These are phyloP conservation scores for Tiliacea aurago DNA, from an alignment of 2,888 invertebrate genomes.

Conservation along the genomic window DNA sequence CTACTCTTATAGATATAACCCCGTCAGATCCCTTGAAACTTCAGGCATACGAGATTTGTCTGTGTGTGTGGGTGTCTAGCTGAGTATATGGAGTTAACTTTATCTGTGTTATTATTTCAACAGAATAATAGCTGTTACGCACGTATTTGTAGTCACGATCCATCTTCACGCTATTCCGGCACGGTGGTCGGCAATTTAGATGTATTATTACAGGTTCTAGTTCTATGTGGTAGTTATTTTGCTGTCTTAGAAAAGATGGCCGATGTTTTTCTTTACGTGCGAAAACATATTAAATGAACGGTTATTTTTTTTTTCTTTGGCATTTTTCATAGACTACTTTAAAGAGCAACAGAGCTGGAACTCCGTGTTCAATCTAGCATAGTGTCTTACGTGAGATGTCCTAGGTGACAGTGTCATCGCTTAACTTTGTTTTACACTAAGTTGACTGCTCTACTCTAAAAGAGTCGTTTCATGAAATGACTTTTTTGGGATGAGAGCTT, in stretches of 20 bases:
- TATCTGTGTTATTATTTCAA: conserved; percentile 3
- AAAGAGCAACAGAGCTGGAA: not conserved
- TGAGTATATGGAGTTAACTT: not conserved
- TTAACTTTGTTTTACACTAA: too few relatives aligned
- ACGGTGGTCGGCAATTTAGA: conserved; percentile 51
- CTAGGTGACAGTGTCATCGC: too few relatives aligned
- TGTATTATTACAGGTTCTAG: conserved; percentile 31
- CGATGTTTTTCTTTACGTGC: conserved; percentile 2
- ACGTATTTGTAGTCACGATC: conserved; percentile 46
- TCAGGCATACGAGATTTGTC: not conserved
- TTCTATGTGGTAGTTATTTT: conserved; percentile 21
- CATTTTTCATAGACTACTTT: not conserved
- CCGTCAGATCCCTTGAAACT: not conserved
- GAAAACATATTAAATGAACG: not conserved
- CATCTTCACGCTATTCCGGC: conserved; percentile 35
- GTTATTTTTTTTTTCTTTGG: not conserved
- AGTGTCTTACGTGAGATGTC: too few relatives aligned
- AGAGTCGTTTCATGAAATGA: too few relatives aligned
- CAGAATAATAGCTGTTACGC: conserved; percentile 41
- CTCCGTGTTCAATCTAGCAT: not conserved
- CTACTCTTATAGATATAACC: not conserved
- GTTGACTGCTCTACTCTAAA: too few relatives aligned
- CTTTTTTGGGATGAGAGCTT: too few relatives aligned
- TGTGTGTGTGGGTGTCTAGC: not conserved
- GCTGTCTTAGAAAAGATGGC: conserved; percentile 29